Evolutionary conservation across 2,113 vertebrate species (phyloP).

Genomic region (Oryzias melastigma): DNA sequence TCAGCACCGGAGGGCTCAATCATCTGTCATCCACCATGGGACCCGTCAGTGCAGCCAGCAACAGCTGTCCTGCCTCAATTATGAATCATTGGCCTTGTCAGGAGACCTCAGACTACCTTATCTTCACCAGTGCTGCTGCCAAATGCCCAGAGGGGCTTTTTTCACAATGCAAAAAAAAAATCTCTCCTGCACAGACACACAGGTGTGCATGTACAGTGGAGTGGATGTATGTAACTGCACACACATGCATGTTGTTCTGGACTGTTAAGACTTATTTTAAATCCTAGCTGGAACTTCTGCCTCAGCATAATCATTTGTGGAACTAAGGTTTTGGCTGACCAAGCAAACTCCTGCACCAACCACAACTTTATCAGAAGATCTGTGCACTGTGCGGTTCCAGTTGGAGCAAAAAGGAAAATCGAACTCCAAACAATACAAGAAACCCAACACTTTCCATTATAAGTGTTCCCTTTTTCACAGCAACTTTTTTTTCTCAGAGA

Average conservation of each 20-base stretch:
- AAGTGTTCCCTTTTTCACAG: not conserved
- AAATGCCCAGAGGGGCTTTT: slow-evolving; percentile 56
- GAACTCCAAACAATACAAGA: slow-evolving; percentile 11
- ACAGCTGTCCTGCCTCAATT: slow-evolving; percentile 77
- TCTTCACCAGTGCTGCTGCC: slow-evolving; percentile 59
- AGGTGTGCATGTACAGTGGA: not conserved
- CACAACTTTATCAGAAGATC: slow-evolving; percentile 57
- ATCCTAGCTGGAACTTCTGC: slow-evolving; percentile 44
- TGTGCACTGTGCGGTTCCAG: slow-evolving; percentile 38
- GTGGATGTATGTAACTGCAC: not conserved
- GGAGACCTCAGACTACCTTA: slow-evolving; percentile 64
- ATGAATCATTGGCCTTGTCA: slow-evolving; percentile 75
- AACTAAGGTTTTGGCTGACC: slow-evolving; percentile 54
- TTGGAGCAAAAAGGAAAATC: slow-evolving; percentile 4
- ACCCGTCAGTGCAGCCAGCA: slow-evolving; percentile 70
- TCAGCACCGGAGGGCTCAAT: slow-evolving; percentile 61
- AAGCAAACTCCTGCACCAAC: slow-evolving; percentile 53
- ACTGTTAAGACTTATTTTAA: slow-evolving; percentile 52
- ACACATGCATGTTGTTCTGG: slow-evolving; percentile 16
- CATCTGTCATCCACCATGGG: slow-evolving; percentile 70
- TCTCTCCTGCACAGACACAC: slow-evolving; percentile 11
- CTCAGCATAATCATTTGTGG: slow-evolving; percentile 54
- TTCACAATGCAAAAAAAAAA: slow-evolving; percentile 18
- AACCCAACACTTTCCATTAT: slow-evolving; percentile 20
- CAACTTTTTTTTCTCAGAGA: slow-evolving; percentile 14